Percentiles rank a stretch among this genome's conserved stretches.
These are phyloP conservation scores for Nomada goodeniana DNA, from an alignment of 2,888 invertebrate genomes.

Conservation along the genomic window DNA sequence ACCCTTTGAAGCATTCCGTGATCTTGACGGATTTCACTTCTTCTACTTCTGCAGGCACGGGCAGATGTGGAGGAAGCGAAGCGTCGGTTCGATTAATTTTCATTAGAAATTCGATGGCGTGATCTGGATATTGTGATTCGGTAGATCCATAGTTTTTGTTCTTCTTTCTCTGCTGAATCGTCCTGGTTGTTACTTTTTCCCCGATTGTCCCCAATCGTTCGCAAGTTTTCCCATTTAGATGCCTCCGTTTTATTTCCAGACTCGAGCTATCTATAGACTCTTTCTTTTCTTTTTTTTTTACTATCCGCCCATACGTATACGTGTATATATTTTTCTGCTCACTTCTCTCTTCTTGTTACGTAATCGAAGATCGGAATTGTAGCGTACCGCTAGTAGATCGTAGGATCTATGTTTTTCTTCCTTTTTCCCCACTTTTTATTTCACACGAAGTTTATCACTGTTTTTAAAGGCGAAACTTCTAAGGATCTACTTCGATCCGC, in stretches of 20 bases:
- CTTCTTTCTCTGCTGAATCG: neutral
- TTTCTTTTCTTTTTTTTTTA: too few relatives aligned
- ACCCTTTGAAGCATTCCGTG: conserved; percentile 49
- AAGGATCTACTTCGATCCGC: conserved; percentile 7
- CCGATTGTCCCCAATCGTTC: neutral
- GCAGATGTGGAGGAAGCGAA: conserved; percentile 30
- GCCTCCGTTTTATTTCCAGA: conserved; percentile 11
- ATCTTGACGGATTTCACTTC: conserved; percentile 37
- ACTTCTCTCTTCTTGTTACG: neutral
- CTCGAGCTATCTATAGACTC: conserved; percentile 14
- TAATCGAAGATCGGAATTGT: neutral
- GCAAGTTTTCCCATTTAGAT: neutral
- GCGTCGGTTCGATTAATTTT: neutral
- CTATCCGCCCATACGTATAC: neutral
- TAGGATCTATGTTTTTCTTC: neutral
- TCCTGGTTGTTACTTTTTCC: neutral
- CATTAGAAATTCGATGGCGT: neutral
- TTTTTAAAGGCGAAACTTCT: neutral
- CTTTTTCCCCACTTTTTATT: too few relatives aligned
- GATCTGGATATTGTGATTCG: neutral
- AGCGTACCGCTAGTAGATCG: neutral
- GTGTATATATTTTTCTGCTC: neutral
- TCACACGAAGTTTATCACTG: neutral
- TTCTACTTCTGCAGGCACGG: neutral
- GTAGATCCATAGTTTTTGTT: conserved; percentile 28